Percentiles rank a stretch among this genome's conserved stretches.
Conservation (phyloP, 37 sponge, comb jelly and placozoan genomes). For the Tethya wilhelma region DNA sequence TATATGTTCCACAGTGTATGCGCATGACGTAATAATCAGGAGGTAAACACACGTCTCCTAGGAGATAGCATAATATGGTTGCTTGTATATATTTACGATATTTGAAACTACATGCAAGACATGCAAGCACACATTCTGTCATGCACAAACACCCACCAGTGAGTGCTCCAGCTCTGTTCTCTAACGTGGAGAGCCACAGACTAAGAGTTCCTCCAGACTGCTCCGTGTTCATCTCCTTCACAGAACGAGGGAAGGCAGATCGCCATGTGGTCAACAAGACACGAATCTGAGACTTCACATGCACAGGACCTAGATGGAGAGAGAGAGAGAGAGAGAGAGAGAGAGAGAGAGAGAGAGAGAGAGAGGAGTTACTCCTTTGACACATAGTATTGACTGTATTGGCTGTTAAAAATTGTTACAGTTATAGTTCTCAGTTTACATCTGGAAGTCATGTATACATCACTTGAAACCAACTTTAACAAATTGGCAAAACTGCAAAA, state of each 20-base stretch:
- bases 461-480: too few species aligned
- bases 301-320: constrained; percentile 59
- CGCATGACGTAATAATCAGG: too few species aligned
- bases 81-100: too few species aligned
- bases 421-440: too few species aligned
- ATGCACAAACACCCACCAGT: constrained; percentile 75
- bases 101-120: neutral
- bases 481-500: too few species aligned
- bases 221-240: constrained; percentile 88
- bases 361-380: neutral
- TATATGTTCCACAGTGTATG: too few species aligned
- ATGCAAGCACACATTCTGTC: neutral
- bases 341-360: neutral
- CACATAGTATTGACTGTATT: neutral
- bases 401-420: too few species aligned
- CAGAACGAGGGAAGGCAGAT: constrained; percentile 88
- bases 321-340: neutral
- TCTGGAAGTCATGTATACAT: too few species aligned
- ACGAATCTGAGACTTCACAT: constrained; percentile 79
- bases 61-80: too few species aligned
- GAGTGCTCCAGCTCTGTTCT: constrained; percentile 86
- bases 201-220: constrained; percentile 56
- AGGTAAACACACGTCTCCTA: too few species aligned
- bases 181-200: constrained; percentile 73
- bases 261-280: constrained; percentile 82